Evolutionary conservation across 2,888 invertebrate genomes (phyloP).

Genomic region (Fragum whitleyi): DNA sequence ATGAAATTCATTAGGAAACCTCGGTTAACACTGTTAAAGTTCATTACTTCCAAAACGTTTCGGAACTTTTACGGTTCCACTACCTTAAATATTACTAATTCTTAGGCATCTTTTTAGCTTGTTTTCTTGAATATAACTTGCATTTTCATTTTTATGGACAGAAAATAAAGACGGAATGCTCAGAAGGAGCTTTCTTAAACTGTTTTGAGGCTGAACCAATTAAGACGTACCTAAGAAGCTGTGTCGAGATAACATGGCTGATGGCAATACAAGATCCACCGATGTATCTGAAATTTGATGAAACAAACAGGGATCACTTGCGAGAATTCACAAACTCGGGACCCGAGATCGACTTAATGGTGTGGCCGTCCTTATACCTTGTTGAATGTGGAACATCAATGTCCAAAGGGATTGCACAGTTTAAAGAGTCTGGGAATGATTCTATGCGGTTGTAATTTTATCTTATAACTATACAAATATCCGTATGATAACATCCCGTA

Average conservation of each 20-base stretch:
- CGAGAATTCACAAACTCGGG: neutral
- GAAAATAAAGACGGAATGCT: too few species aligned
- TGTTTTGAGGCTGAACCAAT: neutral
- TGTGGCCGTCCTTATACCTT: slow-evolving; percentile 1
- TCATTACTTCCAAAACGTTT: too few species aligned
- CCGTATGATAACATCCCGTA: too few species aligned
- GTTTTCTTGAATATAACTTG: too few species aligned
- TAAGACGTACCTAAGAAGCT: neutral
- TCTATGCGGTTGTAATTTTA: neutral
- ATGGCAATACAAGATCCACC: slow-evolving; percentile 15
- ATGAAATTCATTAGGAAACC: too few species aligned
- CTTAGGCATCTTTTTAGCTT: too few species aligned
- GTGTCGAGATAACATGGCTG: neutral
- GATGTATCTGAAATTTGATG: slow-evolving; percentile 2
- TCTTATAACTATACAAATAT: too few species aligned
- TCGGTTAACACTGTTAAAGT: too few species aligned
- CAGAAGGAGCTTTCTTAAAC: neutral
- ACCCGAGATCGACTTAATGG: neutral
- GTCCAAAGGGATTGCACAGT: slow-evolving; percentile 5
- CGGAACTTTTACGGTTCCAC: too few species aligned
- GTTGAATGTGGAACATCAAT: neutral
- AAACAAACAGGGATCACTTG: neutral
- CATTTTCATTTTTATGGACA: too few species aligned
- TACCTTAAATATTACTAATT: too few species aligned
- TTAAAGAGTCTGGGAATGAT: neutral